Evolutionary conservation across 2,113 vertebrate species (phyloP).

Genomic region (Mustelus asterias): DNA sequence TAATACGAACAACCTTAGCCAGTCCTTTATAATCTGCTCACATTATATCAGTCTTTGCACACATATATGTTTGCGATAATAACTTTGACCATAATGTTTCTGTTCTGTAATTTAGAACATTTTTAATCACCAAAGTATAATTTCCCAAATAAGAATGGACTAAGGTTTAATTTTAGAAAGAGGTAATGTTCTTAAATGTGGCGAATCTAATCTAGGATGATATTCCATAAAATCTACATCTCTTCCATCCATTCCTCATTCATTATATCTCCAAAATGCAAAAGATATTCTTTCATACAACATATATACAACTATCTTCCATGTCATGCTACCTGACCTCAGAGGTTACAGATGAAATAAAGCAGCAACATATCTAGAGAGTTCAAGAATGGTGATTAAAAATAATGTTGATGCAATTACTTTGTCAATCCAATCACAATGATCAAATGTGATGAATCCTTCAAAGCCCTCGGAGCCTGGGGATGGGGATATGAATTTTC

Average conservation of each 20-base stretch:
- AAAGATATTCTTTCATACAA: background rate
- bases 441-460: background rate
- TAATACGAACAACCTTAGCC: background rate
- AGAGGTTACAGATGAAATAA: background rate
- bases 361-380: background rate
- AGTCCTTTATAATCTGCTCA: background rate
- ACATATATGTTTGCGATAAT: background rate
- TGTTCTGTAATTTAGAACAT: background rate
- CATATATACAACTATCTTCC: too few relatives aligned
- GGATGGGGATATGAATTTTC: background rate
- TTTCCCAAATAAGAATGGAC: background rate
- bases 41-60: background rate
- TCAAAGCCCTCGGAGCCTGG: background rate
- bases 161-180: background rate
- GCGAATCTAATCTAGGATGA: background rate
- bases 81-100: background rate
- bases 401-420: background rate
- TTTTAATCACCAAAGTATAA: background rate
- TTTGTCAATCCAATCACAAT: background rate
- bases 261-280: background rate
- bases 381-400: constrained; percentile 8
- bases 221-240: background rate
- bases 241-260: background rate
- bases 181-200: background rate
- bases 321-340: background rate